Evolutionary conservation across 2,888 invertebrate species (phyloP), one percentile per base, ranked within the genome.

Genomic region (Drosophila quasianomalipes): DNA sequence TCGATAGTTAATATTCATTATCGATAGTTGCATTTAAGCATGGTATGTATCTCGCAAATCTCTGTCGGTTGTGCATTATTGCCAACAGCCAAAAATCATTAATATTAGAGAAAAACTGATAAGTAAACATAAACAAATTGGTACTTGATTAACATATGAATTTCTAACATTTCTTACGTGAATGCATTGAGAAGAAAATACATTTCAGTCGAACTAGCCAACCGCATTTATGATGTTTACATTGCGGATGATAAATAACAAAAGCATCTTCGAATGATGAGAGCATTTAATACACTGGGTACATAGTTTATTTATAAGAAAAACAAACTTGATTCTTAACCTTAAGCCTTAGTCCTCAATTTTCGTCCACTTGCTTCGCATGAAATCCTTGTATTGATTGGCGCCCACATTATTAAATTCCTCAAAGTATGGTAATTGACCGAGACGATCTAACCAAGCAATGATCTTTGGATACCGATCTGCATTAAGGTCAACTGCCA

Each of bases 401-500:
- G 67, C 79, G 1, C 82, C 80, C 3, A 44, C 66, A 37, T 68
- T 79, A 28, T 80, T 81, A 49, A 64, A 69, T 30, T 88, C 80
- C 35, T 83, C 82, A 54, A 81, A 92, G 63, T 91, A 90, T 0
- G 91, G 85, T 59, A 92, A 62, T 57, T 89, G 16, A 14, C 69
- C 62, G n/a, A 92, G 64, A 7, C 84, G 76, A 0, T 61, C 58
- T 2, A 91, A 44, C 90, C 91, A 92, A n/a, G 82, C 82, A 0
- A 41, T 53, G 6, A 90, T 35, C 47, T 86, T 91, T 1, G 90
- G 86, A 67, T 79, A 85, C 26, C 78, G 82, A 1, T 63, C 30
- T 6, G 79, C 55, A 44, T 85, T 79, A 51, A 91, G 61, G 1
- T 85, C 85, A 2, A 81, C 54, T 6, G 89, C 52, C 6, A 72